These are phyloP conservation scores for Sussaba pulchella DNA, from an alignment of 2,888 invertebrate genomes.

Conservation along the genomic window DNA sequence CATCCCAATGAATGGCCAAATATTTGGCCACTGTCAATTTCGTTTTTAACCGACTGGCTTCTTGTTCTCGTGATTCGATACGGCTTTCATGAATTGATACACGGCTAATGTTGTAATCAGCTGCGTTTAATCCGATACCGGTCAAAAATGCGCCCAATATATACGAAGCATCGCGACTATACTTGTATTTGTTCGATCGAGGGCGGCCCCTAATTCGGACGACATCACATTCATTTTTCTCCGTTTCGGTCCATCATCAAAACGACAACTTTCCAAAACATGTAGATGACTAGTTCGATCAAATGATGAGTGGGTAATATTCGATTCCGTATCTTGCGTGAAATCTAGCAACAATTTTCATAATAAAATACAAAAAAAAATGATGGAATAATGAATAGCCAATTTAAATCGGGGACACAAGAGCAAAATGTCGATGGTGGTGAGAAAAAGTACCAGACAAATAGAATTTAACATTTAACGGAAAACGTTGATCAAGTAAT, in stretches of 20 bases:
- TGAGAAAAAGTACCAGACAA: too few species aligned
- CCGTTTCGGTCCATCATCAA: background rate
- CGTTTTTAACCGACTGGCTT: background rate
- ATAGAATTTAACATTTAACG: too few species aligned
- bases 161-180: background rate
- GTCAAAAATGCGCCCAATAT: background rate
- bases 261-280: background rate
- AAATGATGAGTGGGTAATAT: too few species aligned
- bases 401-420: too few species aligned
- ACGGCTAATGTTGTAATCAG: background rate
- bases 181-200: slow-evolving; percentile 4
- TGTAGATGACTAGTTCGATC: too few species aligned
- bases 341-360: too few species aligned
- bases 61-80: slow-evolving; percentile 3
- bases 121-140: background rate
- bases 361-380: too few species aligned
- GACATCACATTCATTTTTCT: slow-evolving; percentile 30
- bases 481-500: too few species aligned
- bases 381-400: too few species aligned
- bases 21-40: background rate
- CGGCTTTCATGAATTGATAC: slow-evolving; percentile 7
- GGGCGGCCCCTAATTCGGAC: slow-evolving; percentile 12
- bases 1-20: slow-evolving; percentile 51
- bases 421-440: too few species aligned
- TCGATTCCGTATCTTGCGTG: too few species aligned